Evolutionary conservation across 2,888 invertebrate genomes (phyloP).

Genomic region (Urechis unicinctus): DNA sequence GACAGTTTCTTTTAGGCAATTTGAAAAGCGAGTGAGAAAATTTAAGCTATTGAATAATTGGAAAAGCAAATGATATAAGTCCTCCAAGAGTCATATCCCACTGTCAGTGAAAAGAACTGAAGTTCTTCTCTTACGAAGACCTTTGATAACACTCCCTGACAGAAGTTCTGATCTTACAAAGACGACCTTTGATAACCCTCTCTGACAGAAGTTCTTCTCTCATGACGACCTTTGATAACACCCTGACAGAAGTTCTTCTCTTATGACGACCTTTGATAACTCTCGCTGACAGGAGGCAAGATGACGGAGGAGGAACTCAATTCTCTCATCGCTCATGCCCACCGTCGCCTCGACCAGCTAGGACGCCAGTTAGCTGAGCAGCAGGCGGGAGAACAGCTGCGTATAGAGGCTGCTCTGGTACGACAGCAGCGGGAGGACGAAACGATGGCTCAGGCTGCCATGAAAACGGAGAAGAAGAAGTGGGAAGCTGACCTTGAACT

Average conservation of each 20-base stretch:
- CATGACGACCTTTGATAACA: not conserved
- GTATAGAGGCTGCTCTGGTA: conserved; percentile 62
- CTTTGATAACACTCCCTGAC: not conserved
- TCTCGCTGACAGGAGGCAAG: conserved; percentile 36
- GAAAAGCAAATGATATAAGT: too few relatives aligned
- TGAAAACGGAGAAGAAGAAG: conserved; percentile 66
- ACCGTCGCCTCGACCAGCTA: conserved; percentile 68
- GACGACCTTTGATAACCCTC: too few relatives aligned
- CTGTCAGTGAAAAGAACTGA: too few relatives aligned
- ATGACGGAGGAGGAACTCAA: conserved; percentile 66
- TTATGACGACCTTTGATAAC: not conserved
- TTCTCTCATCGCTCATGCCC: conserved; percentile 71
- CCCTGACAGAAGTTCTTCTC: not conserved
- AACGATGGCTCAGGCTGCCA: conserved; percentile 52
- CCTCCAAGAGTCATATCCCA: too few relatives aligned
- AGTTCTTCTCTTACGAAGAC: not conserved
- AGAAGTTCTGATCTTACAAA: too few relatives aligned
- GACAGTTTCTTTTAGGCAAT: not conserved
- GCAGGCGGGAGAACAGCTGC: conserved; percentile 55
- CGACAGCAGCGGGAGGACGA: conserved; percentile 59
- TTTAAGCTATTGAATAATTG: too few relatives aligned
- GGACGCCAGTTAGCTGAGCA: conserved; percentile 71
- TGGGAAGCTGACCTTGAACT: conserved; percentile 63
- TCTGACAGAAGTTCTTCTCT: not conserved
- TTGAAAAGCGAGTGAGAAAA: too few relatives aligned